Percentiles rank a stretch among this genome's conserved stretches.
phyloP scores from a whole-genome alignment of 2,113 vertebrate genomes.

The Cynoglossus semilaevis region DNA sequence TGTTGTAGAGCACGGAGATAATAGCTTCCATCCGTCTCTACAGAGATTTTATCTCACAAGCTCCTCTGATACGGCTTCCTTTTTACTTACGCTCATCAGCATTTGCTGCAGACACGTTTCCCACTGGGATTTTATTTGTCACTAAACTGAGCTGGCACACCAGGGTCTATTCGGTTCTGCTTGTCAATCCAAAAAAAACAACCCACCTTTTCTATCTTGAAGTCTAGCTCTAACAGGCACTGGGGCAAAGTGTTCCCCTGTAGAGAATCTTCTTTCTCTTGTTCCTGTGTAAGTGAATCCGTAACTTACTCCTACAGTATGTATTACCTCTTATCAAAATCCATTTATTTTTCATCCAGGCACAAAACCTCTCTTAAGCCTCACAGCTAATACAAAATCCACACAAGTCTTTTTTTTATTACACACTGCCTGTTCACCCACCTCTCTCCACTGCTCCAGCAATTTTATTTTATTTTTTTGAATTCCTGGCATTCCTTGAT shows the following conservation, averaged over 20 bases:
- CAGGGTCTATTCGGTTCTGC: constrained; percentile 6
- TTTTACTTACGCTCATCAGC: constrained; percentile 34
- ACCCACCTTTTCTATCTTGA: neutral
- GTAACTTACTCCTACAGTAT: constrained; percentile 23
- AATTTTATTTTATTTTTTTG: constrained; percentile 1
- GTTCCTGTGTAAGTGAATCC: constrained; percentile 37
- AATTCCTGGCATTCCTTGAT: constrained; percentile 37
- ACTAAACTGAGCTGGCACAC: constrained; percentile 31
- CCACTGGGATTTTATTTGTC: constrained; percentile 37
- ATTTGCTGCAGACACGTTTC: constrained; percentile 49
- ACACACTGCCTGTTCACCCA: constrained; percentile 34
- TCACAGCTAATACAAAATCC: constrained; percentile 47
- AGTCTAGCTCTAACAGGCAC: constrained; percentile 26
- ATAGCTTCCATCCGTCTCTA: constrained; percentile 23
- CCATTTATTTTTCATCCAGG: constrained; percentile 52
- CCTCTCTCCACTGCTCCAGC: constrained; percentile 23
- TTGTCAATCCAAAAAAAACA: constrained; percentile 27
- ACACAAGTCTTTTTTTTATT: constrained; percentile 57
- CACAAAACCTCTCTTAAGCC: constrained; percentile 38
- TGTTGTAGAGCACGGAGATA: constrained; percentile 24
- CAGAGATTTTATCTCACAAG: constrained; percentile 28
- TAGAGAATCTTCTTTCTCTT: constrained; percentile 25
- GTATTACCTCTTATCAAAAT: constrained; percentile 47
- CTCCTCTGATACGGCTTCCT: constrained; percentile 31
- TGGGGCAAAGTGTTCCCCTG: too few species aligned